Base-by-base conservation (phyloP, 2,113 vertebrate species). In the Phalacrocorax carbo region DNA sequence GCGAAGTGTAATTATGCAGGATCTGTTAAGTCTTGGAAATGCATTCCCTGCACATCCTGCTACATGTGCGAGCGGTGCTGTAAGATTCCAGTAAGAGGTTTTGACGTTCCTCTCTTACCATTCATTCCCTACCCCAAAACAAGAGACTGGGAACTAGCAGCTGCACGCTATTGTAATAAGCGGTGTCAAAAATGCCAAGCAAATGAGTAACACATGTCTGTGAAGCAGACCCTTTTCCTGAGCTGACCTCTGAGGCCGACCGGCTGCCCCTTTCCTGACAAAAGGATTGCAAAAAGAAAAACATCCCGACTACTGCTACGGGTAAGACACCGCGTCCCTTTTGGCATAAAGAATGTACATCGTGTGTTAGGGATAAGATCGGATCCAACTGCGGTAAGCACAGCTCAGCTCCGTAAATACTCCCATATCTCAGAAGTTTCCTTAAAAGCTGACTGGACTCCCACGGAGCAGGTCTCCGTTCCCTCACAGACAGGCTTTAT, bases 301-400 rank as follows among this genome's bases (percentile, higher is more conserved):
- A 82, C 64, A 92, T 34, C 82, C 71, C 10, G 0, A 16, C 21
- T 10, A 57, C 57, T 0, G 0, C 66, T 0, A 7, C 0, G 9
- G 52, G 25, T 17, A 38, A 82, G 82, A 61, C 3, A 5, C 73
- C 2, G n/a, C 3, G 4, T 76, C 92, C 87, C 52, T 71, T 27
- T 5, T 13, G 92, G 61, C 27, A 29, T 17, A 4, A 46, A 25
- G 70, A 69, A 65, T 1, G 20, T 1, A 1, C 6, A 3, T 1
- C 0, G 1, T 2, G 30, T 3, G 46, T 2, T 34, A 0, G 3
- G 71, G 54, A 49, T 40, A 38, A n/a, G 48, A 60, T 1, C 0
- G 0, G 77, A 36, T 58, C 51, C 40, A 25, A 57, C n/a, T 3
- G 3, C 2, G 1, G 75, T 14, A 12, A 82, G 76, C 51, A 32